Base-by-base conservation (phyloP, 1,140 invertebrate genomes). In the Drosophila lacertosa region DNA sequence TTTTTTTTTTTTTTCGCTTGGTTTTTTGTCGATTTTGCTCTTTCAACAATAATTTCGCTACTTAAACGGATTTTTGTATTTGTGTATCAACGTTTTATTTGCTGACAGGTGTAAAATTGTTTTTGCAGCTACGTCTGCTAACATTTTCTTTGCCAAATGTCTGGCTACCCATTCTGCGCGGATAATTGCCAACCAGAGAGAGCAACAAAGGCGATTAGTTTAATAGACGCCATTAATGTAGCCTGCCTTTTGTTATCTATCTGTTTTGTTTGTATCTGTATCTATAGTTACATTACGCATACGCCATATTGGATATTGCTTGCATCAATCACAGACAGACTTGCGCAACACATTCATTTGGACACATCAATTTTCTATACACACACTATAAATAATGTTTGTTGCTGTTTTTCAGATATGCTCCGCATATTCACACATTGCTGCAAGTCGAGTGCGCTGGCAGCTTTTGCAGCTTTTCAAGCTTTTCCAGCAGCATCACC, bases 71-170 rank as follows among this genome's bases (percentile, higher is more conserved):
- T 86, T 82, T 75, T 74, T 82, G 69, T 88, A 77, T 84, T 84
- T 86, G 81, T 81, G 73, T 81, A 86, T 86, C 74, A 88, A 86
- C 81, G 70, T 88, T 86, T 88, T 88, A 78, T 86, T 78, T 81
- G 82, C 82, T 86, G 82, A 86, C 82, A 86, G 82, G 82, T 86
- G 81, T 86, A 86, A 86, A 86, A 86, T 86, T 70, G 69, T 74
- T 78, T 57, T 60, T 67, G 42, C 60, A 44, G 39, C 51, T 26
- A 20, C 40, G 26, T 20, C 37, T 37, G 51, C 26, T 57, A 57
- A 18, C 22, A 13, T 20, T 51, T 37, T 11, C 6, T 39, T 59
- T 47, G 13, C 7, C 44, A 20, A 16, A 7, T 57, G 51, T 57
- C 51, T 66, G 33, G n/a, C 13, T n/a, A 6, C 20, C 13, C 48